Conservation (phyloP, 1,140 invertebrate genomes). For the Megalonaias nervosa region DNA sequence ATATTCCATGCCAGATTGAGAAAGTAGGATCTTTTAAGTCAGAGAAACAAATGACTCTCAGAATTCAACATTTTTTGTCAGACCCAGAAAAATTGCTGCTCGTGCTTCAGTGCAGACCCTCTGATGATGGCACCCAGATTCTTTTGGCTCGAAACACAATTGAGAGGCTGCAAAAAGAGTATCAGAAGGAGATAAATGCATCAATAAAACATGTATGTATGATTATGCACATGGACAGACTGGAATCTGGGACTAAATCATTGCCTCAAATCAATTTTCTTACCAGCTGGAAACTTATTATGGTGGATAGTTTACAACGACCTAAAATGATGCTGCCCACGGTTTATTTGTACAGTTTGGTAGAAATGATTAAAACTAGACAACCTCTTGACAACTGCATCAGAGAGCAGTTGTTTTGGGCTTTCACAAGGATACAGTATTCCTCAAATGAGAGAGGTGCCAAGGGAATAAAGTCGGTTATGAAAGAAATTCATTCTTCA, state of each 20-base stretch:
- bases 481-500: constrained; percentile 21
- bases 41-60: constrained; percentile 44
- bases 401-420: constrained; percentile 44
- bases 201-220: constrained; percentile 38
- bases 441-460: constrained; percentile 20
- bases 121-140: constrained; percentile 39
- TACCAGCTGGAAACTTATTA: constrained; percentile 41
- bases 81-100: constrained; percentile 24
- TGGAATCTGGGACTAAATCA: background rate
- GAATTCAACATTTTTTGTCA: constrained; percentile 41
- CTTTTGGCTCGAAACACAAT: constrained; percentile 41
- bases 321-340: constrained; percentile 14
- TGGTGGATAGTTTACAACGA: constrained; percentile 40
- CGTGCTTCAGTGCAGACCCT: constrained; percentile 39
- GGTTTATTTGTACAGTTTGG: constrained; percentile 7
- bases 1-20: constrained; percentile 18
- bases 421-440: constrained; percentile 49
- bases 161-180: constrained; percentile 32
- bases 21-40: constrained; percentile 49
- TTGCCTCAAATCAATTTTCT: constrained; percentile 46
- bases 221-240: constrained; percentile 40
- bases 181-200: no score
- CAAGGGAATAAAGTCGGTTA: constrained; percentile 23
- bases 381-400: constrained; percentile 28
- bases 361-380: constrained; percentile 28